Conservation (phyloP, 1,140 invertebrate genomes). For the Linepithema humile region DNA sequence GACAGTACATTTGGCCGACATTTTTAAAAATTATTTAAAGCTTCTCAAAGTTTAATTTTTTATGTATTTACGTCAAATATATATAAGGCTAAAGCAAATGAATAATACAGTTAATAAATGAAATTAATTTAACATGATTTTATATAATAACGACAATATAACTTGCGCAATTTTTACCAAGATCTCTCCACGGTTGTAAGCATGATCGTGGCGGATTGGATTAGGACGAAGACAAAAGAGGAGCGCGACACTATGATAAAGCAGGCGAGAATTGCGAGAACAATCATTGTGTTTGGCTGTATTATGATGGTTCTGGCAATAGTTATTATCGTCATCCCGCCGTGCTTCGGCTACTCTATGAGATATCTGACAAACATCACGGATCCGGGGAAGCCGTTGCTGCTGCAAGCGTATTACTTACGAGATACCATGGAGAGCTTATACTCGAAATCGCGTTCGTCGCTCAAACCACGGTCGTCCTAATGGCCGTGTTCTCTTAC, state of each 20-base stretch:
- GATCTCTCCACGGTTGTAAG: background rate
- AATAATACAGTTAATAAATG: background rate
- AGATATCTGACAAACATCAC: background rate
- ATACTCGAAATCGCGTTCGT: slow-evolving; percentile 23
- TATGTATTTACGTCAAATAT: no score
- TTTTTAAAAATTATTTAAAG: no score
- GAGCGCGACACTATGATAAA: slow-evolving; percentile 2
- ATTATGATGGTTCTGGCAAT: background rate
- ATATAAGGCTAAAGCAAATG: background rate
- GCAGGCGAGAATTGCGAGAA: background rate
- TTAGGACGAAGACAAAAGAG: background rate
- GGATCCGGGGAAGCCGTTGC: background rate
- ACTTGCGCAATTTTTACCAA: background rate
- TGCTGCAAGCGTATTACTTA: slow-evolving; percentile 18
- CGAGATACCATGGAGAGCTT: background rate
- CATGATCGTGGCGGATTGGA: slow-evolving; percentile 44
- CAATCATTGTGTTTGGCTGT: background rate
- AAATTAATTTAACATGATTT: no score
- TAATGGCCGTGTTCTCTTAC: background rate
- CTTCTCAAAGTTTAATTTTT: no score
- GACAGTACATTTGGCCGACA: no score
- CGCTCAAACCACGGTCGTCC: background rate
- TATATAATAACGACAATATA: background rate
- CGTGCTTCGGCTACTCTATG: slow-evolving; percentile 4
- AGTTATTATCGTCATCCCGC: background rate